Conservation (phyloP, 1,140 invertebrate species). For the Piezodorus guildinii region DNA sequence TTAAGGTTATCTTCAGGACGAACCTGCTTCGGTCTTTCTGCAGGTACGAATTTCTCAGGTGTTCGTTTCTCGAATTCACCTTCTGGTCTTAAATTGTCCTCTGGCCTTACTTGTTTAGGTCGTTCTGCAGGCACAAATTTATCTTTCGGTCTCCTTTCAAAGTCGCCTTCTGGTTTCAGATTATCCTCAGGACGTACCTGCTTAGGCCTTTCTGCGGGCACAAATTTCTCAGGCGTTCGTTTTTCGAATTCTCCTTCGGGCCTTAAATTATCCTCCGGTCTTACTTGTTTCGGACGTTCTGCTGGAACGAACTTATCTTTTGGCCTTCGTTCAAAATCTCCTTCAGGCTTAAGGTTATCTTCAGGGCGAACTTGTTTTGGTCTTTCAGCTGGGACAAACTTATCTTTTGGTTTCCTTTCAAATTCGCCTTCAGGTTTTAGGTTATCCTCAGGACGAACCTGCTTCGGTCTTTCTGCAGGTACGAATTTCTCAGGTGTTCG, state of each 20-base stretch:
- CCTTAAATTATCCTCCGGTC: constrained; percentile 36
- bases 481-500: constrained; percentile 29
- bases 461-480: constrained; percentile 32
- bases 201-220: constrained; percentile 38
- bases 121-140: constrained; percentile 30
- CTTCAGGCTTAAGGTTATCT: constrained; percentile 40
- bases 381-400: constrained; percentile 31
- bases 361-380: constrained; percentile 32
- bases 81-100: constrained; percentile 45
- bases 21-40: constrained; percentile 30
- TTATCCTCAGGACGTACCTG: constrained; percentile 42
- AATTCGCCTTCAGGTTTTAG: constrained; percentile 36
- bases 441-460: constrained; percentile 34
- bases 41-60: constrained; percentile 35
- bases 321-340: constrained; percentile 42
- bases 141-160: constrained; percentile 37
- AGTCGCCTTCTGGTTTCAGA: constrained; percentile 44
- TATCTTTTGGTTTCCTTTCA: constrained; percentile 28
- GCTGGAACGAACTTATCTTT: constrained; percentile 35
- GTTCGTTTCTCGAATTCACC: constrained; percentile 42
- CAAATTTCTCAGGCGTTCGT: constrained; percentile 38
- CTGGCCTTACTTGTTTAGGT: constrained; percentile 33
- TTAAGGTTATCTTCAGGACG: constrained; percentile 40
- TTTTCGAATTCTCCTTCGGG: constrained; percentile 33
- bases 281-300: constrained; percentile 40